phyloP scores from a whole-genome alignment of 2,113 vertebrate genomes.

The Nothocercus julius region DNA sequence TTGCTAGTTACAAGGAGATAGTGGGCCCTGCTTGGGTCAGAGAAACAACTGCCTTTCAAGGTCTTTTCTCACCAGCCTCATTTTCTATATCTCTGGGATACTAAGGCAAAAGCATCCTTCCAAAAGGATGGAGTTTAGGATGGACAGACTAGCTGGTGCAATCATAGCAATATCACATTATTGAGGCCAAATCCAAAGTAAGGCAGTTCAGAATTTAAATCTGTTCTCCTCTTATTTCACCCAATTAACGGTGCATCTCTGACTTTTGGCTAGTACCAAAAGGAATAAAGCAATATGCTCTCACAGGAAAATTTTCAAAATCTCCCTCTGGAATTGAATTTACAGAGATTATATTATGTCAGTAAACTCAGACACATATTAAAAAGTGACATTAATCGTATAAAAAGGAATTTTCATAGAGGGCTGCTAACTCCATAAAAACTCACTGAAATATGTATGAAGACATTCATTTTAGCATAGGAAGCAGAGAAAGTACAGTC shows the following conservation, averaged over 20 bases:
- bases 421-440: neutral
- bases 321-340: neutral
- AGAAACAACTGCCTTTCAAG: neutral
- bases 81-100: neutral
- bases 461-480: conserved; percentile 16
- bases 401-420: neutral
- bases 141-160: neutral
- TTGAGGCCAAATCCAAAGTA: neutral
- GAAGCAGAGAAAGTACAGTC: conserved; percentile 52
- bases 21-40: neutral
- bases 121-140: neutral
- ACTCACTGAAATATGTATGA: neutral
- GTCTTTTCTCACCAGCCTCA: neutral
- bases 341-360: neutral
- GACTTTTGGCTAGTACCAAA: neutral
- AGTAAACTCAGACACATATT: neutral
- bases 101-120: neutral
- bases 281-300: neutral
- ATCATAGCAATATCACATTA: neutral
- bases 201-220: neutral
- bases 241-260: neutral
- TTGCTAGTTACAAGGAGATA: neutral
- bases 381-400: conserved; percentile 6
- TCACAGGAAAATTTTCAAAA: neutral
- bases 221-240: neutral